These are phyloP conservation scores for Carassius auratus DNA, from an alignment of 2,113 vertebrate genomes.

Conservation along the genomic window DNA sequence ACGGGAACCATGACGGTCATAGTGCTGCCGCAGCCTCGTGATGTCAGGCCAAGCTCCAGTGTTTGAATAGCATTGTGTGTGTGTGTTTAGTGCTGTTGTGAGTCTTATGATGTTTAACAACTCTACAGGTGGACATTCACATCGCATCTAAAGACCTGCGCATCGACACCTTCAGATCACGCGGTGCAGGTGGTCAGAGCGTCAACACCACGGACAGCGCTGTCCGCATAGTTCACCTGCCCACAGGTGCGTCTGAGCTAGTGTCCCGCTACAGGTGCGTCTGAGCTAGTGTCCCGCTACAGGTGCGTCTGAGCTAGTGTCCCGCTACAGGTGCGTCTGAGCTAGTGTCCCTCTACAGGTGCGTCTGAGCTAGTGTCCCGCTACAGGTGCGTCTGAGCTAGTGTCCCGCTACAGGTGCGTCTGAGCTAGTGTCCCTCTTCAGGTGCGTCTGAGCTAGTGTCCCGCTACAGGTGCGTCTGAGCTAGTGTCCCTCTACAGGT, in stretches of 20 bases:
- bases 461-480: no score
- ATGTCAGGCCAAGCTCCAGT: conserved; percentile 73
- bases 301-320: no score
- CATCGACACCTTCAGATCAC: conserved; percentile 89
- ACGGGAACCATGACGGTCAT: conserved; percentile 94
- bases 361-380: no score
- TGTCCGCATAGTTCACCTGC: conserved; percentile 88
- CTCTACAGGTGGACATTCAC: conserved; percentile 82
- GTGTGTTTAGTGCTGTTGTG: background rate
- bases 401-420: no score
- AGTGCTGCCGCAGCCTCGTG: conserved; percentile 85
- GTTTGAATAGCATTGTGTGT: background rate
- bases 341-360: no score
- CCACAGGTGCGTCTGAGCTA: conserved; percentile 78
- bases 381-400: no score
- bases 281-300: no score
- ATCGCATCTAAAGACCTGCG: conserved; percentile 86
- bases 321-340: no score
- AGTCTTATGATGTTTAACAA: background rate
- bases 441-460: no score
- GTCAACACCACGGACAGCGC: conserved; percentile 96
- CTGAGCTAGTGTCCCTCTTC: no score
- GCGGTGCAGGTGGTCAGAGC: conserved; percentile 90
- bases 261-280: no score
- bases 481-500: no score